Evolutionary conservation across 1,140 invertebrate genomes (phyloP), one percentile per base, ranked within the genome.

Genomic region (Drosophila bocki): DNA sequence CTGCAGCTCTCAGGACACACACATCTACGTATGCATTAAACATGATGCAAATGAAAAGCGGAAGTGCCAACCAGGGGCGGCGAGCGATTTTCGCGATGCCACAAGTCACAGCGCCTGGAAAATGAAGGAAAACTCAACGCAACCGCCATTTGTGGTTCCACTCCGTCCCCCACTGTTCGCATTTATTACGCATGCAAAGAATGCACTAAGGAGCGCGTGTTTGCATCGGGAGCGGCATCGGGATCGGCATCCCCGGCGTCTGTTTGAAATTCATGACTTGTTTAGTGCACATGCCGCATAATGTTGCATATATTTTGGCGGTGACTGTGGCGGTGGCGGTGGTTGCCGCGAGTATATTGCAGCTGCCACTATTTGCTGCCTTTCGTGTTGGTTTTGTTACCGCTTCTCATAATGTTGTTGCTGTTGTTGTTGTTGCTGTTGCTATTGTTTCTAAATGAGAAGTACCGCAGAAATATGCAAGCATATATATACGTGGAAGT

Each of bases 241-340:
- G 11, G 15, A 45, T 19, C 48, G 47, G 62, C 39, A 68, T 68
- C 48, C 44, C 67, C 17, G 48, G 63, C 63, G 72, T 75, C 85
- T 90, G 85, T 75, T 90, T 90, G 82, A 85, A 90, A 90, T 90
- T 90, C 85, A 90, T 90, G 85, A 90, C 85, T 80, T 90, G 85
- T 85, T 90, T 90, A 82, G 85, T 65, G 83, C 85, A 90, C 85
- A 90, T 90, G 85, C 86, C 78, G 85, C 86, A 90, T 90, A 90
- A 90, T 90, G 81, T 90, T 78, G 85, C 85, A 90, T 90, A 68
- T 82, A 90, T 80, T 88, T 85, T 57, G 72, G 57, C 6, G 50
- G n/a, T 12, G 33, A 19, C 1, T 33, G 50, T 13, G 50, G 17
- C 3, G 26, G n/a, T 32, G 48, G 53, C 41, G 33, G 57, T 50